These are phyloP conservation scores for Lomographa bimaculata DNA, from an alignment of 2,888 invertebrate species.

Conservation along the genomic window DNA sequence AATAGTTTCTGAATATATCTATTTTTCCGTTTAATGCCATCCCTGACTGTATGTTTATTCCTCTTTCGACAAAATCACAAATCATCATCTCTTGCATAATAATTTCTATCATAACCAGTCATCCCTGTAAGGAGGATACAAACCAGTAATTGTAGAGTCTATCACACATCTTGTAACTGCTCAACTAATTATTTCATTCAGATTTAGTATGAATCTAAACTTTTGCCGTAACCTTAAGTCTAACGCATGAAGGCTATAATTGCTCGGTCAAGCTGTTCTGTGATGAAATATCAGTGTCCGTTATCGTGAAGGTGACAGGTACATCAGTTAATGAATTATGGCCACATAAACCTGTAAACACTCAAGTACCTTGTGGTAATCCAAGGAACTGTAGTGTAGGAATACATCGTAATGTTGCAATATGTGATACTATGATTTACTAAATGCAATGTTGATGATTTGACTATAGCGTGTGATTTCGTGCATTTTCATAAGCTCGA, in stretches of 20 bases:
- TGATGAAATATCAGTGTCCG: conserved; percentile 31
- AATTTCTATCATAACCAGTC: not conserved
- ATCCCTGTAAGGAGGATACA: conserved; percentile 23
- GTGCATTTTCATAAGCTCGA: no score
- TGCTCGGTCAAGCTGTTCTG: not conserved
- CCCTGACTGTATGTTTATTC: no score
- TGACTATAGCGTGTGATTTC: no score
- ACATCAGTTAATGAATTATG: conserved; percentile 37
- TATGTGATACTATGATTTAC: no score
- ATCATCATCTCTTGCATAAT: no score
- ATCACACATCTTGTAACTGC: conserved; percentile 33
- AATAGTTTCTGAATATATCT: no score
- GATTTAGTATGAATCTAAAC: conserved; percentile 7
- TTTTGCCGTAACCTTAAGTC: not conserved
- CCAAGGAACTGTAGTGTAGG: no score
- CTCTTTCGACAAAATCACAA: no score
- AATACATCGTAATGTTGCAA: no score
- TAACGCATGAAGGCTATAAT: not conserved
- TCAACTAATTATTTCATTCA: conserved; percentile 40
- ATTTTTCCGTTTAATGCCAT: no score
- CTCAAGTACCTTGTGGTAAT: conserved; percentile 3
- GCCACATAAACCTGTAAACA: conserved; percentile 3
- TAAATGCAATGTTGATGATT: no score
- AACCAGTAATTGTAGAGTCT: conserved; percentile 34
- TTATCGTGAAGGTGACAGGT: conserved; percentile 34